A percentile compares a stretch with the other conserved stretches of the same genome.
phyloP scores from a whole-genome alignment of 2,797 vertebrate genomes.

The Lophura swinhoii region DNA sequence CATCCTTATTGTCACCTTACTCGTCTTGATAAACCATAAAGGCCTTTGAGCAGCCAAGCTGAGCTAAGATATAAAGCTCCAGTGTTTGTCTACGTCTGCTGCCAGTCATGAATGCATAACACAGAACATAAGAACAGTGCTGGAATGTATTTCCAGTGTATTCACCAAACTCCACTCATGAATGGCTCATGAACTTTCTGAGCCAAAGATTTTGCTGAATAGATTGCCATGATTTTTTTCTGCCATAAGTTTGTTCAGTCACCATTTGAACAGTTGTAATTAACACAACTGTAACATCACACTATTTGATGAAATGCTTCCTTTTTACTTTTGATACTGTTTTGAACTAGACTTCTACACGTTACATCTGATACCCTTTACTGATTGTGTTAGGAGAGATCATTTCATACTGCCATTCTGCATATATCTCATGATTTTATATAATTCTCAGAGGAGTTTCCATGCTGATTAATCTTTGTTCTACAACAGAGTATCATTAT shows the following conservation, averaged over 20 bases:
- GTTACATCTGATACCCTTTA: background rate
- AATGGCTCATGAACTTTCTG: background rate
- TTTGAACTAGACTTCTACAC: background rate
- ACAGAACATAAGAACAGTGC: background rate
- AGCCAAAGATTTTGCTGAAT: background rate
- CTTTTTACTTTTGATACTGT: background rate
- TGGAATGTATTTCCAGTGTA: background rate
- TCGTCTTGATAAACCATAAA: background rate
- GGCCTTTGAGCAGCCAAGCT: background rate
- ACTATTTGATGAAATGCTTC: background rate
- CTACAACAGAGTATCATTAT: background rate
- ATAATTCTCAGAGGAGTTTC: background rate
- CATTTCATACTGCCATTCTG: background rate
- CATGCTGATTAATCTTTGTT: background rate
- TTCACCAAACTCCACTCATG: background rate
- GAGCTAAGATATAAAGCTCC: background rate
- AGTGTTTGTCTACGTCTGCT: background rate
- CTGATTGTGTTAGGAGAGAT: rapidly evolving
- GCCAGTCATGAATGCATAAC: background rate
- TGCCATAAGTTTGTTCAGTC: background rate
- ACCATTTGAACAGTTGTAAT: background rate
- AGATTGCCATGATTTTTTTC: background rate
- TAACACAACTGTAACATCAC: background rate
- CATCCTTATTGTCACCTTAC: background rate
- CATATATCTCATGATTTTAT: background rate